Evolutionary conservation across 2,888 invertebrate species (phyloP).

Genomic region (Actias luna): DNA sequence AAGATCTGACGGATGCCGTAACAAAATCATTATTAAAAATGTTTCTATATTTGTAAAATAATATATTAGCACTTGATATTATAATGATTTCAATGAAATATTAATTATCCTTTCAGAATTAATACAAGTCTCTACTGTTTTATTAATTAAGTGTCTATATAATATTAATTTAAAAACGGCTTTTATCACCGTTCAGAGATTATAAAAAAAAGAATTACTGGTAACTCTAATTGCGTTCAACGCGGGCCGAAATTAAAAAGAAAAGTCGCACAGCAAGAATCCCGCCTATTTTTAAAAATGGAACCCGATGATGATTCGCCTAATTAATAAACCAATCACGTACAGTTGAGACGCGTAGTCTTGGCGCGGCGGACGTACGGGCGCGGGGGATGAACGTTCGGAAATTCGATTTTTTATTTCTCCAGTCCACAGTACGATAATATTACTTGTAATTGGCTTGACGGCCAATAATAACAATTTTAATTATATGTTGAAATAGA

Average conservation of each 20-base stretch:
- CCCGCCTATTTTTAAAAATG: constrained; percentile 82
- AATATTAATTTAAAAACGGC: constrained; percentile 46
- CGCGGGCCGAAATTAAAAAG: constrained; percentile 78
- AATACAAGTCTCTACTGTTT: constrained; percentile 36
- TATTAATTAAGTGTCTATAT: constrained; percentile 58
- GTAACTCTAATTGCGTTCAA: constrained; percentile 78
- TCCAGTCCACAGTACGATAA: constrained; percentile 72
- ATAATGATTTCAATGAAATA: constrained; percentile 30
- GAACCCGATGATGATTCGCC: constrained; percentile 77
- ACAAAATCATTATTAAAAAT: constrained; percentile 7
- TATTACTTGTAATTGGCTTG: constrained; percentile 78
- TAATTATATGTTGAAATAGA: constrained; percentile 47
- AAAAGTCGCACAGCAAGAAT: constrained; percentile 78
- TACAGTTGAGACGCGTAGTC: constrained; percentile 80
- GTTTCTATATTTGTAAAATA: constrained; percentile 17
- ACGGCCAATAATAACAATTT: constrained; percentile 67
- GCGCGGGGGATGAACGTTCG: constrained; percentile 78
- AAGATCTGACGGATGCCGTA: constrained; percentile 2
- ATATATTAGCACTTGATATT: constrained; percentile 20
- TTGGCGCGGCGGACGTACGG: constrained; percentile 80
- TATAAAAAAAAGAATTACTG: constrained; percentile 69
- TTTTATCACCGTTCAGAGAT: constrained; percentile 59
- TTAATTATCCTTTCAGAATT: constrained; percentile 35
- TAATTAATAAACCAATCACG: constrained; percentile 83
- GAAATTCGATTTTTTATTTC: constrained; percentile 80